Base-by-base conservation (phyloP, 2,888 invertebrate species). In the Zelleria hepariella region DNA sequence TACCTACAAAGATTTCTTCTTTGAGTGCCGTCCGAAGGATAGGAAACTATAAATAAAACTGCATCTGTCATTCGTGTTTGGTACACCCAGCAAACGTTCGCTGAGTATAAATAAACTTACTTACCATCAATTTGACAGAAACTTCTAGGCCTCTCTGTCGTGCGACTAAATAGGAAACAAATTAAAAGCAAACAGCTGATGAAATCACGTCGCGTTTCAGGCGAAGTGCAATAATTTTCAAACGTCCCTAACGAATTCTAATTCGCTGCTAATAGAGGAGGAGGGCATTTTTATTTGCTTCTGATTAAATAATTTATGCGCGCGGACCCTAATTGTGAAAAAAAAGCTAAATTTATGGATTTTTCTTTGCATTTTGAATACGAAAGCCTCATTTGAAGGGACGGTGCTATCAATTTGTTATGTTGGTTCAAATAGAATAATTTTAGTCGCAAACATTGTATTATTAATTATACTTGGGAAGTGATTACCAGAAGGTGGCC, bases 291-390 rank as follows among this genome's bases (percentile, higher is more conserved):
- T 42, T 42, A 15, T 51, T 21, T 51, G 5, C 6, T 8, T 51
- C 51, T 51, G 51, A 51, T 51, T 51, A 20, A 51, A 51, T 51
- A 51, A 51, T 51, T 51, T 51, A 51, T 51, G 51, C 23, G 10
- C 23, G 32, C 32, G 32, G 32, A 15, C 10, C 15, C 10, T 42
- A 42, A 42, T 42, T 42, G n/a, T n/a, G 15, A 42, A 42, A 4
- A 15, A 42, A 42, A 42, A 42, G 4, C 0, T 42, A 2, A 10
- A 42, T 15, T 2, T 15, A 42, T 42, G 10, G 32, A 32, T 10
- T 32, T 5, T 32, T n/a, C n/a, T n/a, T 32, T 3, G 32, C 10
- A 4, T 15, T 15, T 15, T 42, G 32, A 42, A 10, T 32, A n/a
- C n/a, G 32, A 32, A 32, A 15, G 32, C 15, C 5, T 5, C 6